Evolutionary conservation across 2,797 vertebrate genomes (phyloP).

Genomic region (Okamejei kenojei): DNA sequence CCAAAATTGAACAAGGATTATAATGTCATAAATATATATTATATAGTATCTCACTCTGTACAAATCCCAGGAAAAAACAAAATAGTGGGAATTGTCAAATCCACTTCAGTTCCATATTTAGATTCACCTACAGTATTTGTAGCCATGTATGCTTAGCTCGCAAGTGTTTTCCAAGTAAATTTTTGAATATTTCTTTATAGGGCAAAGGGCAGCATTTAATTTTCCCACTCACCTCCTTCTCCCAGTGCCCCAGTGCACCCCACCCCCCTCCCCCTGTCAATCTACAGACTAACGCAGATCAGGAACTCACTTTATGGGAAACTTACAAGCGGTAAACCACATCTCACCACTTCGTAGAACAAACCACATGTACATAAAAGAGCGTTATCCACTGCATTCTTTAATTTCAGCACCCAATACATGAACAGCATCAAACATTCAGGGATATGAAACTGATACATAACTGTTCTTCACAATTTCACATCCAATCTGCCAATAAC

Average conservation of each 20-base stretch:
- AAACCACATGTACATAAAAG: neutral
- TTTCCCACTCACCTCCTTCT: neutral
- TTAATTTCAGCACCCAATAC: neutral
- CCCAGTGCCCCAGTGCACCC: neutral
- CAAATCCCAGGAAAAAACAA: neutral
- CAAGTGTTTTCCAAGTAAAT: neutral
- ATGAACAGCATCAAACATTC: constrained; percentile 8
- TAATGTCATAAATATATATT: neutral
- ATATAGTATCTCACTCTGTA: too few species aligned
- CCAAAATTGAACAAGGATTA: neutral
- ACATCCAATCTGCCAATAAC: neutral
- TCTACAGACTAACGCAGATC: neutral
- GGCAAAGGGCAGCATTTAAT: neutral
- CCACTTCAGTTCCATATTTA: neutral
- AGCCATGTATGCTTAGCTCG: neutral
- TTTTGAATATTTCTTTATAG: neutral
- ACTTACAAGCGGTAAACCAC: neutral
- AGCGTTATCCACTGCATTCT: neutral
- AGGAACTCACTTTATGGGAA: neutral
- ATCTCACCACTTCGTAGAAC: neutral
- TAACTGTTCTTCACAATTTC: neutral
- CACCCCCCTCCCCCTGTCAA: neutral
- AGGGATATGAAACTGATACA: neutral
- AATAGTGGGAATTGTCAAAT: neutral
- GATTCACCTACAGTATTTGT: neutral